Base-by-base conservation (phyloP, 1,140 invertebrate genomes). In the Nilaparvata lugens region DNA sequence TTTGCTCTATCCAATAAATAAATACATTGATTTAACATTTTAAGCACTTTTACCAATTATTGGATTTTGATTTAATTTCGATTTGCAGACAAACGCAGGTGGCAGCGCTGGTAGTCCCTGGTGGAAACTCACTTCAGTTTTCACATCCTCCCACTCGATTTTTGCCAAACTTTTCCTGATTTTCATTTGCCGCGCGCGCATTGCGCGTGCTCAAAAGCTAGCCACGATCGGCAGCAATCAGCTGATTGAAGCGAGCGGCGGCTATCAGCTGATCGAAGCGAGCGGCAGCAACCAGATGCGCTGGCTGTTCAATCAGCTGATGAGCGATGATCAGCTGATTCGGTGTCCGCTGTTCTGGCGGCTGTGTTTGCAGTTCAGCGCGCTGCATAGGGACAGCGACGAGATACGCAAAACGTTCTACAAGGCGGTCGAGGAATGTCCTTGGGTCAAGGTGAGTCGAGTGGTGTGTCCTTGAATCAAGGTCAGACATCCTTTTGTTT, bases 361-460 rank as follows among this genome's bases (percentile, higher is more conserved):
- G 64, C 66, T 83, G 13, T 79, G 80, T 63, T 75, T 83, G 70
- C 73, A 82, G 13, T 74, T 80, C 58, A 65, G 75, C n/a, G 65
- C 72, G 38, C 65, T 71, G 58, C 70, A 69, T 56, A 67, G 72
- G 45, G 56, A 63, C 19, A 64, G 55, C 19, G 35, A 62, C 5
- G 72, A 63, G 16, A 71, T 74, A 61, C 72, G 75, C 53, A 72
- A 74, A 14, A 75, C 74, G 56, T 75, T 81, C 48, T 75, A 81
- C 59, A 67, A 67, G 56, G 79, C 80, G 0, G 66, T 83, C 16
- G 80, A 83, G 65, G 78, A 82, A 63, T 86, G 84, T 66, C 85
- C 85, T 6, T 87, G 85, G 85, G 76, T 82, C 56, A 85, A 83
- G 70, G 78, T 79, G 73, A 65, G 25, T 59, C 60, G 11, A 43